Evolutionary conservation across 2,113 vertebrate species (phyloP), one percentile per base, ranked within the genome.

Genomic region (Carlito syrichta): DNA sequence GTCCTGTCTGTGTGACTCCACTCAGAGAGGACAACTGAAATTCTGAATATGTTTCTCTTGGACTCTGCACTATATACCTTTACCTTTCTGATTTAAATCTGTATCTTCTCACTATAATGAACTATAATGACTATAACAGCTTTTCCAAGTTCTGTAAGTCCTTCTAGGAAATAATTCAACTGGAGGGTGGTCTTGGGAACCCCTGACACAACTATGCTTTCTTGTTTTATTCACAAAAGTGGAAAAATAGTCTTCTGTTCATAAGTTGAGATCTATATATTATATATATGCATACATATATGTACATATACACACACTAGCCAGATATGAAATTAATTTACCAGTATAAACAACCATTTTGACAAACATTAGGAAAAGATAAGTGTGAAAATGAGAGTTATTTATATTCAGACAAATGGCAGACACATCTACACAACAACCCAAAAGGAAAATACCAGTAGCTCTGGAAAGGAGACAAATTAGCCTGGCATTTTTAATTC

Each of bases 311-410:
- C 50, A 52, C 45, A 97, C 40, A 78, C 60, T 98, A 95, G 74
- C 52, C 23, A 92, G 76, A 97, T 97, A 98, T 2, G 35, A 98
- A 98, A 98, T 98, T 98, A 98, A 98, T 97, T 97, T 97, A 95
- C 74, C 63, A 19, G 89, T 93, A 86, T 91, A 98, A 94, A 85
- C 83, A 97, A 95, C 91, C 23, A 1, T 95, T 98, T 97, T 98
- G 96, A 97, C 91, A 98, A 97, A 98, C 45, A 83, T 60, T 58
- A 97, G 93, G 83, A 97, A 98, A 96, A 98, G 96, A 96, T 96
- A 98, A 98, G 97, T 98, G 98, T 98, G 96, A 98, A 98, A 98
- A 98, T 98, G 95, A 97, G 71, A 97, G 96, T 98, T 98, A 98
- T 98, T 99, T 98, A 98, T 98, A 98, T 97, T 98, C 97, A 97